These are phyloP conservation scores for Helicoverpa assulta DNA, from an alignment of 2,888 invertebrate genomes.

Conservation along the genomic window DNA sequence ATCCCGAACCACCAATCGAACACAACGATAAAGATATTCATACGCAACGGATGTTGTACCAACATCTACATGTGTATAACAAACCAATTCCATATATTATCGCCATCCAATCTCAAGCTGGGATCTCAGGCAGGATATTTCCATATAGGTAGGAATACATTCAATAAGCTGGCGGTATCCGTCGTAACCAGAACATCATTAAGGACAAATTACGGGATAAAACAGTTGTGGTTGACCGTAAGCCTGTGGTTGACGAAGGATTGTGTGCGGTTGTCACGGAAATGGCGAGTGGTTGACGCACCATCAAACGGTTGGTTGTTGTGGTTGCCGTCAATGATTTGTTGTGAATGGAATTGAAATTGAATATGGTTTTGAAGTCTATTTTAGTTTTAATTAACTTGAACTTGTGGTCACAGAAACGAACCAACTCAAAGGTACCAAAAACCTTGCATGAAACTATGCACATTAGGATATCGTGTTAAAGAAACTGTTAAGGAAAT, in stretches of 20 bases:
- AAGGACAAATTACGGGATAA: constrained; percentile 63
- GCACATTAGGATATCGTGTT: not conserved
- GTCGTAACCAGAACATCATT: constrained; percentile 54
- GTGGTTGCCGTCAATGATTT: constrained; percentile 47
- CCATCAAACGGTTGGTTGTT: constrained; percentile 49
- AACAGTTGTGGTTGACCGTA: constrained; percentile 62
- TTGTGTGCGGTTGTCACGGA: constrained; percentile 60
- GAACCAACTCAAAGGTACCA: not conserved
- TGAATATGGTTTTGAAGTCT: constrained; percentile 13
- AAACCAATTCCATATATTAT: constrained; percentile 41
- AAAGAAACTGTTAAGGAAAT: not conserved
- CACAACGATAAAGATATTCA: constrained; percentile 15
- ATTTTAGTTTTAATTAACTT: not conserved
- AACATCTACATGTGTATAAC: constrained; percentile 13
- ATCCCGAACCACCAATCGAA: not conserved
- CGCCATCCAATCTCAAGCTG: constrained; percentile 34
- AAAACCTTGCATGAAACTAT: not conserved
- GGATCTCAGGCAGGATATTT: constrained; percentile 41
- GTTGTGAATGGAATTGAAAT: constrained; percentile 20
- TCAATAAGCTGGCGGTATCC: constrained; percentile 39
- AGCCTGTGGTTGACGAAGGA: constrained; percentile 61
- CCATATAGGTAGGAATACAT: constrained; percentile 37
- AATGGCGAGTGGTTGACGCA: constrained; percentile 58
- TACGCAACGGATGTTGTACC: constrained; percentile 24
- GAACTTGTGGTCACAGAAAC: not conserved